phyloP scores from a whole-genome alignment of 1,140 invertebrate genomes.

The Megalonaias nervosa region DNA sequence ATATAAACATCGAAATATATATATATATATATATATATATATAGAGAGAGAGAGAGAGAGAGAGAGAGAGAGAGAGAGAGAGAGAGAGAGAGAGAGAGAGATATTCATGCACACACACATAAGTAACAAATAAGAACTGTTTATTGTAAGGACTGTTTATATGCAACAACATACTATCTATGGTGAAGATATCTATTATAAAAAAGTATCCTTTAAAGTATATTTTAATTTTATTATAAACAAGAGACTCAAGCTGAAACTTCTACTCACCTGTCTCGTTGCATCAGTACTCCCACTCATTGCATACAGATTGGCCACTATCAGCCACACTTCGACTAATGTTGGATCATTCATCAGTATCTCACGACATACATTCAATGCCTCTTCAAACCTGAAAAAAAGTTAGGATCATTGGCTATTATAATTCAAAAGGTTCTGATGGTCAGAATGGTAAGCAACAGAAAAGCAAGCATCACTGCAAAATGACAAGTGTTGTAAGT shows the following conservation, averaged over 20 bases:
- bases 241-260: not conserved
- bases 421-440: too few relatives aligned
- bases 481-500: too few relatives aligned
- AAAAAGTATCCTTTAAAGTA: not conserved
- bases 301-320: conserved; percentile 33
- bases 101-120: too few relatives aligned
- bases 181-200: not conserved
- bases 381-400: conserved; percentile 23
- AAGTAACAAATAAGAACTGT: not conserved
- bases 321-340: conserved; percentile 26
- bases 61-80: too few relatives aligned
- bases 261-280: conserved; percentile 13
- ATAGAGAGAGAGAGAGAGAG: too few relatives aligned
- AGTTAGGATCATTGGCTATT: not conserved
- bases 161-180: not conserved
- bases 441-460: too few relatives aligned
- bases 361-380: conserved; percentile 19
- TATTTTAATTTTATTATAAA: not conserved
- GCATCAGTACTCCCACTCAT: conserved; percentile 10
- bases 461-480: too few relatives aligned
- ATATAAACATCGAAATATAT: too few relatives aligned
- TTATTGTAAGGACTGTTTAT: not conserved
- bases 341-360: conserved; percentile 23
- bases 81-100: too few relatives aligned
- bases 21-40: too few relatives aligned